Base-by-base conservation (phyloP, 2,797 vertebrate species). In the Hylomyscus alleni region DNA sequence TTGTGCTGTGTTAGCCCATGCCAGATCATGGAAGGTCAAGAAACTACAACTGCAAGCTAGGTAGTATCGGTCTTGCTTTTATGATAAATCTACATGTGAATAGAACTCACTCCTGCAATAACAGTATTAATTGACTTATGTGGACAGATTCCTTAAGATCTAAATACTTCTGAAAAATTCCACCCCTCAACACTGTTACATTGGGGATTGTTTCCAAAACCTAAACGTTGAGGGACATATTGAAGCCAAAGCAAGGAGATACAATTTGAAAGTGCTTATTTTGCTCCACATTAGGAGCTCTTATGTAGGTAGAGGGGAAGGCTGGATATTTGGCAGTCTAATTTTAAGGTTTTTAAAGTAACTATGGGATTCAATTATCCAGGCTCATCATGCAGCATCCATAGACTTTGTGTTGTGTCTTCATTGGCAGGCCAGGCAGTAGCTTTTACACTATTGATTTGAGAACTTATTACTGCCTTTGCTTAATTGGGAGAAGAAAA, bases 261-360 rank as follows among this genome's bases (percentile, higher is more conserved):
- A 1, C 0, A 62, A 72, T 56, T 93, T 93, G 58, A 91, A 83
- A 56, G 56, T 81, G 20, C 31, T 37, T 2, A 22, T 86, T 81
- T 73, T 24, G 4, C 15, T 81, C 85, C 37, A 40, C 52, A 31
- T 84, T 65, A 73, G 7, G 44, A 93, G 13, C 24, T 77, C 44
- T 82, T 90, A 12, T 12, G 6, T 94, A 52, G 52, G 37, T 89
- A 56, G 34, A 56, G 1, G 40, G 88, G 22, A 47, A 91, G 29
- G 52, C 3, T 90, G 31, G 72, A 95, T 81, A n/a, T 83, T 60
- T 58, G 60, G 65, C 50, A 90, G 56, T 31, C 17, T 84, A 29
- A 83, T 95, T 87, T 93, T 84, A 95, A 73, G 65, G 34, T 52
- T 83, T 89, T 88, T 91, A 58, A 91, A 84, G 69, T 89, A 87